Evolutionary conservation across 2,113 vertebrate species (phyloP).

Genomic region (Cyprinus carpio): DNA sequence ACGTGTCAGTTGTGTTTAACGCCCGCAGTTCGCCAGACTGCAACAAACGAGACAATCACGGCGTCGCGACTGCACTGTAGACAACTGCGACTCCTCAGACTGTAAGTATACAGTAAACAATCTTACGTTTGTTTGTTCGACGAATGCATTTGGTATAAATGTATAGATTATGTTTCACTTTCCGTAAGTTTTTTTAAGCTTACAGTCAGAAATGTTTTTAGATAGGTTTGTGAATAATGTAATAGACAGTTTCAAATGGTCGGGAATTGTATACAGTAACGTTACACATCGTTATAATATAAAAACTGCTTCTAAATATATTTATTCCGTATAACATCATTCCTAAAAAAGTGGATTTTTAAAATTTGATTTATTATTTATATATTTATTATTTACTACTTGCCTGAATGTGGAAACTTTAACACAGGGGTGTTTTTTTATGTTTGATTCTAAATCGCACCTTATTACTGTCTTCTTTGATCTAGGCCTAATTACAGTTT

Average conservation of each 20-base stretch:
- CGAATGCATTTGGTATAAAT: background rate
- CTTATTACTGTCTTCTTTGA: background rate
- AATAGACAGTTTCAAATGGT: too few species aligned
- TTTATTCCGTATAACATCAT: background rate
- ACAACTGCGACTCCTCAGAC: background rate
- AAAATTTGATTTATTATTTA: too few species aligned
- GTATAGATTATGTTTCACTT: background rate
- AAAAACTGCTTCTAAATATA: background rate
- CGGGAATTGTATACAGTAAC: background rate
- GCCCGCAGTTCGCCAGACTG: background rate
- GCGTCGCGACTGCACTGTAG: background rate
- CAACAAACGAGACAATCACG: background rate
- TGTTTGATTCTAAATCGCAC: background rate
- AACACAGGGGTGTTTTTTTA: background rate
- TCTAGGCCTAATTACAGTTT: background rate
- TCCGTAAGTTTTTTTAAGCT: background rate
- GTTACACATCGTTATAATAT: background rate
- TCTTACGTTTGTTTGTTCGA: background rate
- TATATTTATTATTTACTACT: background rate
- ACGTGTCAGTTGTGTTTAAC: conserved; percentile 13
- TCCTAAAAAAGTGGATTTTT: background rate
- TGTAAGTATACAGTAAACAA: background rate
- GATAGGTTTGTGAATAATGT: background rate
- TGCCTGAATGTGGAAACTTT: background rate
- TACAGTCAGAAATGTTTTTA: background rate